These are phyloP conservation scores for Ruditapes philippinarum DNA, from an alignment of 1,140 invertebrate species.

Conservation along the genomic window DNA sequence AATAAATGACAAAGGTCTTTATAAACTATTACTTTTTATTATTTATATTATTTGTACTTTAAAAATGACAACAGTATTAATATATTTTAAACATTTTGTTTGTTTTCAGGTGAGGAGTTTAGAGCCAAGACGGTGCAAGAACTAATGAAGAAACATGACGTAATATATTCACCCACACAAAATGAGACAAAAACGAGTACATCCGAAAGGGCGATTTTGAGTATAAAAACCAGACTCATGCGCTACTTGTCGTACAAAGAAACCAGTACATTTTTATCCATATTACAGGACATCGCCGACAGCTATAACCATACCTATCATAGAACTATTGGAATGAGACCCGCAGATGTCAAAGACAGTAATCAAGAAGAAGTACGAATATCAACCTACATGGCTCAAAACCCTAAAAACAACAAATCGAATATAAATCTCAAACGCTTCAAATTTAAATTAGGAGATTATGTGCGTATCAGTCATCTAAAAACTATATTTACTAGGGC, in stretches of 20 bases:
- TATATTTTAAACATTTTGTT: neutral
- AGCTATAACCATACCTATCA: conserved; percentile 35
- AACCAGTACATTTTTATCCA: neutral
- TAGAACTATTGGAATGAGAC: conserved; percentile 7
- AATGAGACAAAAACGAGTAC: conserved; percentile 4
- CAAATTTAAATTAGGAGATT: too few species aligned
- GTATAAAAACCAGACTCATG: neutral
- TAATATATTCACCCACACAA: neutral
- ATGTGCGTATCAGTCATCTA: conserved; percentile 29
- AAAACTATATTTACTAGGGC: too few species aligned
- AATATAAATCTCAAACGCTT: too few species aligned
- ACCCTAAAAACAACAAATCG: neutral
- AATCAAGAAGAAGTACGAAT: conserved; percentile 30
- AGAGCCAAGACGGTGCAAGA: neutral
- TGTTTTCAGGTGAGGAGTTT: conserved; percentile 21
- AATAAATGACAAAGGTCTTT: conserved; percentile 28
- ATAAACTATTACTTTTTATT: neutral
- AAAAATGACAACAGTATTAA: neutral
- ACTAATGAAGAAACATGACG: neutral
- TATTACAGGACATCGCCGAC: conserved; percentile 5
- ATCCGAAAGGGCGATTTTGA: conserved; percentile 12
- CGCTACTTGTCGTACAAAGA: neutral
- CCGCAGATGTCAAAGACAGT: conserved; percentile 17
- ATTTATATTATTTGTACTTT: neutral
- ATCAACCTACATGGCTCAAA: conserved; percentile 11